Evolutionary conservation across 2,113 vertebrate species (phyloP).

Genomic region (Bagarius yarrelli): DNA sequence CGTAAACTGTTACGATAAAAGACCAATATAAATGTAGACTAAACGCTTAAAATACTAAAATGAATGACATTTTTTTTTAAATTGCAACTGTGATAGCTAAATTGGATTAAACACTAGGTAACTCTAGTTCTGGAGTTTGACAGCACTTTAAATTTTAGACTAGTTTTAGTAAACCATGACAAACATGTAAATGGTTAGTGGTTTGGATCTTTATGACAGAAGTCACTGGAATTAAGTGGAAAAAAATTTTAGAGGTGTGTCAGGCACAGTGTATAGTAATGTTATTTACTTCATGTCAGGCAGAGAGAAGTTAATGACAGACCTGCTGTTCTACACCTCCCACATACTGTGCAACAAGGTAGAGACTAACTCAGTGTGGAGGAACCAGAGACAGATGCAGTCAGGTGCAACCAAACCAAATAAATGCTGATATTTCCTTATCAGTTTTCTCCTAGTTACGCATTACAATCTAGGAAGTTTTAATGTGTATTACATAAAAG

Average conservation of each 20-base stretch:
- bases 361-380: background rate
- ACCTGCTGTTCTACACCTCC: conserved; percentile 5
- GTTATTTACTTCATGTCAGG: background rate
- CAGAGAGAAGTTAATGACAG: background rate
- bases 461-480: background rate
- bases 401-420: background rate
- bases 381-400: background rate
- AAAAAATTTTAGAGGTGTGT: background rate
- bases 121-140: background rate
- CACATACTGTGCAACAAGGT: background rate
- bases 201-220: background rate
- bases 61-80: background rate
- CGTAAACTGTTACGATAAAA: background rate
- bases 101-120: background rate
- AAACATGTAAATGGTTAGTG: background rate
- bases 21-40: background rate
- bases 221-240: background rate
- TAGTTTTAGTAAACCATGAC: background rate
- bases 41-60: background rate
- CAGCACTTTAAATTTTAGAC: background rate
- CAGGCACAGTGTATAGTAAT: background rate
- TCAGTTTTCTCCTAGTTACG: background rate
- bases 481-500: background rate
- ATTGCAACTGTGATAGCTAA: background rate
- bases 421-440: background rate